Percentiles rank a stretch among this genome's conserved stretches.
These are phyloP conservation scores for Tromatobia lineatoria DNA, from an alignment of 2,888 invertebrate species.

Conservation along the genomic window DNA sequence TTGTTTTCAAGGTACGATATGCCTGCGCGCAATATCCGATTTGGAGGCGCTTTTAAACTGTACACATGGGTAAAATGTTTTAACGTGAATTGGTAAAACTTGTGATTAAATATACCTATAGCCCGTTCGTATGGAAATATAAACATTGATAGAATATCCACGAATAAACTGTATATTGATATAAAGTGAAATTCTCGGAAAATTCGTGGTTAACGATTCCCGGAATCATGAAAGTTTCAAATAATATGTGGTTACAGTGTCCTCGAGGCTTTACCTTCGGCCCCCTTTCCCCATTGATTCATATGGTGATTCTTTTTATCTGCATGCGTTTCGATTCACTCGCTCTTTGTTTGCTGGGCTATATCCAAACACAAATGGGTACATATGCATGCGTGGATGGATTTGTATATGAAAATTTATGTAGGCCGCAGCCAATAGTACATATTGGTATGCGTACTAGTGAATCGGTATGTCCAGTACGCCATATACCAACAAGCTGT, in stretches of 20 bases:
- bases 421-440: constrained; percentile 5
- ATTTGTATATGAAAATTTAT: constrained; percentile 51
- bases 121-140: background rate
- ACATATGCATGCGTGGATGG: constrained; percentile 11
- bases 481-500: background rate
- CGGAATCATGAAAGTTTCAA: background rate
- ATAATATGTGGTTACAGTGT: constrained; percentile 15
- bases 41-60: background rate
- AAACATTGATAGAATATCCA: constrained; percentile 15
- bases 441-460: constrained; percentile 23
- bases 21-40: background rate
- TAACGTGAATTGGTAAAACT: background rate
- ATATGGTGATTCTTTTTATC: constrained; percentile 12
- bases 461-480: background rate
- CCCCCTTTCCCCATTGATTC: background rate
- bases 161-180: constrained; percentile 12
- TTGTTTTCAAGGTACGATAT: background rate
- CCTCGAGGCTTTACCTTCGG: background rate
- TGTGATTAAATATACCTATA: background rate
- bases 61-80: background rate
- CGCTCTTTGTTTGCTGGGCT: background rate
- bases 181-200: constrained; percentile 4
- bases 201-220: constrained; percentile 8
- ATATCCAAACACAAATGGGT: constrained; percentile 27
- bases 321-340: constrained; percentile 21